Conservation (phyloP, 2,888 invertebrate genomes). For the Operophtera brumata region DNA sequence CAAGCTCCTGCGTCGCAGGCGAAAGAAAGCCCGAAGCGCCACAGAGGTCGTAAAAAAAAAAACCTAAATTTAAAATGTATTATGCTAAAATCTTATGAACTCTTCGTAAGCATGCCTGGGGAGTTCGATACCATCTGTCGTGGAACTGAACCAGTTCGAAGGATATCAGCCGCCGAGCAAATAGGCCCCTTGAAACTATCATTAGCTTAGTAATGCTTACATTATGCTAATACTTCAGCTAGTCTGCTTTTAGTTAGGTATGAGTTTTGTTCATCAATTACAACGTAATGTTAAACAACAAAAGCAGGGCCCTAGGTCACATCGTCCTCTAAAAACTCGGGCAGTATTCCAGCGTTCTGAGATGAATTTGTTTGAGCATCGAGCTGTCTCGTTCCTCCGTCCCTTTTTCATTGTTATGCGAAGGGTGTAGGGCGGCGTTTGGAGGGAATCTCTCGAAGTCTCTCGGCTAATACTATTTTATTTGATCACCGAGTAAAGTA, state of each 20-base stretch:
- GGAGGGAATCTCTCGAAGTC: conserved; percentile 29
- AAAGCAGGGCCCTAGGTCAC: conserved; percentile 23
- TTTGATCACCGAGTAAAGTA: conserved; percentile 27
- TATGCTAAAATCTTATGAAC: conserved; percentile 12
- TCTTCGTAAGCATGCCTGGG: conserved; percentile 9
- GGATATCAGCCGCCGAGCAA: conserved; percentile 25
- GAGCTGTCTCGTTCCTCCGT: conserved; percentile 23
- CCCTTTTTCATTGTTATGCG: conserved; percentile 34
- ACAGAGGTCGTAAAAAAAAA: no score
- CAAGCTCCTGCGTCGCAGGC: no score
- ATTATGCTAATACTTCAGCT: conserved; percentile 45
- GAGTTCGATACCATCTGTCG: conserved; percentile 23
- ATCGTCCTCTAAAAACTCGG: conserved; percentile 17
- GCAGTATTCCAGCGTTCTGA: conserved; percentile 10
- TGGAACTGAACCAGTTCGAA: conserved; percentile 23
- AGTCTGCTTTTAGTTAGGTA: conserved; percentile 29
- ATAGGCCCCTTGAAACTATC: conserved; percentile 35
- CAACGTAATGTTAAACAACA: conserved; percentile 32
- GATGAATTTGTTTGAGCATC: conserved; percentile 23
- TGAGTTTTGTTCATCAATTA: conserved; percentile 38
- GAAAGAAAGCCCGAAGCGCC: no score
- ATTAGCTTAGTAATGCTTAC: conserved; percentile 39
- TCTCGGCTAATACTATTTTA: conserved; percentile 30
- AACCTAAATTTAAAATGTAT: no score
- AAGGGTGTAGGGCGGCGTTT: conserved; percentile 27